Evolutionary conservation across 2,797 vertebrate species (phyloP).

Genomic region (Ceryle rudis): DNA sequence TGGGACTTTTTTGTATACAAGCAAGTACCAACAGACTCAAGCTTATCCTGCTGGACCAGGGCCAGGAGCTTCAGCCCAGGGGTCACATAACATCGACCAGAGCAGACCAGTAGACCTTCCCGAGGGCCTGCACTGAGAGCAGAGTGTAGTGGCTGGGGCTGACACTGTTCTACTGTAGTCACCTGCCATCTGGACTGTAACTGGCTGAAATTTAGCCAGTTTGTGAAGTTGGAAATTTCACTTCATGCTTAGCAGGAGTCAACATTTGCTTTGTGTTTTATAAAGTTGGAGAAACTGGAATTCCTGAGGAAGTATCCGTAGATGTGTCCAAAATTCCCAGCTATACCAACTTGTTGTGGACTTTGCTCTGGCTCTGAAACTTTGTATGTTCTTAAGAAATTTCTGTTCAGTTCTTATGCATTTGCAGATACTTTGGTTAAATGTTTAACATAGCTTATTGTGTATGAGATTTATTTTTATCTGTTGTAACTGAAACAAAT

Average conservation of each 20-base stretch:
- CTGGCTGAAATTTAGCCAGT: background rate
- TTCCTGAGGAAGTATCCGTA: background rate
- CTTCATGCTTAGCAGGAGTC: background rate
- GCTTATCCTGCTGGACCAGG: background rate
- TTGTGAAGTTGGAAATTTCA: too few relatives aligned
- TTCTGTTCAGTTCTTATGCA: background rate
- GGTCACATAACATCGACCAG: fast-evolving
- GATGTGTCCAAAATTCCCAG: background rate
- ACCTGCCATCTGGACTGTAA: background rate
- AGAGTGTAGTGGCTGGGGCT: fast-evolving
- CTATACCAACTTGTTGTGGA: background rate
- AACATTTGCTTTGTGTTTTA: background rate
- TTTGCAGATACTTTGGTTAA: background rate
- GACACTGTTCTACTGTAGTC: fast-evolving
- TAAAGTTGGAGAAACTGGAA: background rate
- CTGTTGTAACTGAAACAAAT: background rate
- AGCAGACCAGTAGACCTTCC: background rate
- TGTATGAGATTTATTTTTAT: background rate
- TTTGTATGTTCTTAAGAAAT: background rate
- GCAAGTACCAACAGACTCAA: too few relatives aligned
- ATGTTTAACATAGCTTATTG: background rate
- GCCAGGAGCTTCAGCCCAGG: background rate
- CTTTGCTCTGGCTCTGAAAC: background rate
- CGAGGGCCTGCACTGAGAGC: fast-evolving
- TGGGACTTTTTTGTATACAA: background rate